phyloP scores from a whole-genome alignment of 2,888 invertebrate genomes.

The Bombylius discolor region DNA sequence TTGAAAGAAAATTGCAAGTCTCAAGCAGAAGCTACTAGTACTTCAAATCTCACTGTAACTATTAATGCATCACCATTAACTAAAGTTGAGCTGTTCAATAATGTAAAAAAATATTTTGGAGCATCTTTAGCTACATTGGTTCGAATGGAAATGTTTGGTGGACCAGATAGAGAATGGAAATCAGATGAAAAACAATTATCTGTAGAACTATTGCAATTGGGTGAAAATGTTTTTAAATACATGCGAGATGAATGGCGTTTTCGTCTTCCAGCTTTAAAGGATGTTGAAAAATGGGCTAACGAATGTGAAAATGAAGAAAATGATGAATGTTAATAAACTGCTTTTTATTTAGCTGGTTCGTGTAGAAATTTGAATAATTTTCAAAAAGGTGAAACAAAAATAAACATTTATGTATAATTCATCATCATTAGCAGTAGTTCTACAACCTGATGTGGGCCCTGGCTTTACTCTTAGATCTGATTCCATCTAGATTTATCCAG shows the following conservation, averaged over 20 bases:
- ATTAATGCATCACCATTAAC: not conserved
- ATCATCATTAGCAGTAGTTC: no score
- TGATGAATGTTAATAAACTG: constrained; percentile 11
- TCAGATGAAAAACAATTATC: constrained; percentile 29
- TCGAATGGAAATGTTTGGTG: constrained; percentile 35
- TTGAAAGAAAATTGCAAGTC: constrained; percentile 3
- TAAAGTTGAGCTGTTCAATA: constrained; percentile 30
- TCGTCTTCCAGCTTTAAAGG: constrained; percentile 26
- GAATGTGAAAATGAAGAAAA: constrained; percentile 16
- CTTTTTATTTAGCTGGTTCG: no score
- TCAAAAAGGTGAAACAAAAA: no score
- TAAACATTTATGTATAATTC: no score
- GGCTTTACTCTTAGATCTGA: no score
- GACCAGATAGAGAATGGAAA: constrained; percentile 29
- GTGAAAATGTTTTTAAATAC: constrained; percentile 27
- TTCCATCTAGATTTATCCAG: no score
- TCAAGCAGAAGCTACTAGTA: constrained; percentile 5
- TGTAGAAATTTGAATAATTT: no score
- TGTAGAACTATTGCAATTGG: constrained; percentile 27
- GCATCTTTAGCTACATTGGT: constrained; percentile 31
- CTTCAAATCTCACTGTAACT: constrained; percentile 6
- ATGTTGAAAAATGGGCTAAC: constrained; percentile 24
- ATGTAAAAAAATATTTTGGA: constrained; percentile 31
- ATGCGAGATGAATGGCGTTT: constrained; percentile 34
- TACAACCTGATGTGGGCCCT: no score